Evolutionary conservation across 2,888 invertebrate genomes (phyloP), one percentile per base, ranked within the genome.

Genomic region (Epicampocera succincta): DNA sequence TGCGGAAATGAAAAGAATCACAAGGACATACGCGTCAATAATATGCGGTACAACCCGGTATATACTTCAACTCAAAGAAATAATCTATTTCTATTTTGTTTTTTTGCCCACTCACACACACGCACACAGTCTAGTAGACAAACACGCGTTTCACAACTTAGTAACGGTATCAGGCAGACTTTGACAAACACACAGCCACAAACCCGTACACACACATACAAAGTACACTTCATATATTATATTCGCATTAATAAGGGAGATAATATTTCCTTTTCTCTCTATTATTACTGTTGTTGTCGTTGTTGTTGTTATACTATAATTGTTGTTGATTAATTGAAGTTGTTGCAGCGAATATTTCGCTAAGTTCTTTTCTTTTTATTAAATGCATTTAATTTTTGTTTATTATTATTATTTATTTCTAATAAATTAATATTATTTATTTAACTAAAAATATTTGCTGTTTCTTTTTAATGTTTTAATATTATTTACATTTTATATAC

Each of bases 1-100:
- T 74, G 74, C 79, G 81, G 76, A 82, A 83, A 83, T 82, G 74
- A 60, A 74, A 71, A 81, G 76, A 76, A 83, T 79, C 80, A 75
- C 84, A 84, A 84, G 84, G 83, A 78, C 84, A 84, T 60, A 66
- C 74, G 74, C 72, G 79, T 77, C 81, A 81, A 77, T 81, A 77
- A 73, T 69, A 74, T 74, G 65, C 50, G 60, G 58, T 72, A 73
- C 38, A 42, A 69, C 63, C 75, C 80, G 75, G 68, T 68, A 5
- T 56, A 72, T 71, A 46, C 46, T 52, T 72, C 15, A 60, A 66
- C 46, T 74, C 40, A 40, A 73, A 66, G 38, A 40, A 66, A 65
- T 74, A 74, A 38, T 66, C 44, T 58, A 60, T 50, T 60, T 52
- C 19, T 38, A 38, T 58, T 25, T 38, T n/a, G 11, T 48, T 58